Conservation (phyloP, 1,140 invertebrate species). For the Scylla paramamosain region DNA sequence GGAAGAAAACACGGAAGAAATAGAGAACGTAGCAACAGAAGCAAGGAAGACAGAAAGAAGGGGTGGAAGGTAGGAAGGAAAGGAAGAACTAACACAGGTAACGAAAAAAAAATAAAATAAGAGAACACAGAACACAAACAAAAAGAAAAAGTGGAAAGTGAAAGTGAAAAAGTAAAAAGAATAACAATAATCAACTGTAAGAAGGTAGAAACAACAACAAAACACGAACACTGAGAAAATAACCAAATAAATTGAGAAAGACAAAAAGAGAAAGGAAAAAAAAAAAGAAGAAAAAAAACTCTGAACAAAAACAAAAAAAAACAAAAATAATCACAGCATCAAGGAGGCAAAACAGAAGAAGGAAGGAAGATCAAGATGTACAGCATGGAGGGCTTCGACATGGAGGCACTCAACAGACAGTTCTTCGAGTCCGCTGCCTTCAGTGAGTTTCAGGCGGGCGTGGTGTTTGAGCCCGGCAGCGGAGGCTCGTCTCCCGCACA, state of each 20-base stretch:
- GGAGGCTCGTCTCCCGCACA: conserved; percentile 74
- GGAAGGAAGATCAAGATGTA: conserved; percentile 64
- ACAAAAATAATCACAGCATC: neutral
- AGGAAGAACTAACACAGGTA: neutral
- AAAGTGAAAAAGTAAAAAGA: neutral
- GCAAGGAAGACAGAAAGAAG: neutral
- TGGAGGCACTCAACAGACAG: conserved; percentile 77
- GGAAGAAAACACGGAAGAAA: neutral
- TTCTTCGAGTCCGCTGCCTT: conserved; percentile 77
- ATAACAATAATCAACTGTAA: neutral
- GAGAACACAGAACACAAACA: neutral
- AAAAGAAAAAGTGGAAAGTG: neutral
- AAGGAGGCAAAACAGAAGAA: neutral
- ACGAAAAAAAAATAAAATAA: neutral
- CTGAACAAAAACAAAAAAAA: neutral
- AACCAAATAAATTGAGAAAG: neutral
- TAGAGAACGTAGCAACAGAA: neutral
- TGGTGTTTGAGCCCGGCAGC: conserved; percentile 75
- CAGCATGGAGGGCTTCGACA: conserved; percentile 76
- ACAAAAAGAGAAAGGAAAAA: neutral
- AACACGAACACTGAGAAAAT: neutral
- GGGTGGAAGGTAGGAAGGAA: neutral
- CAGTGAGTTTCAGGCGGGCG: conserved; percentile 77
- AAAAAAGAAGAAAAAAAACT: neutral
- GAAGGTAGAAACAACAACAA: neutral